A percentile compares a stretch with the other conserved stretches of the same genome.
Evolutionary conservation across 2,888 invertebrate genomes (phyloP).

Genomic region (Melanophora roralis): DNA sequence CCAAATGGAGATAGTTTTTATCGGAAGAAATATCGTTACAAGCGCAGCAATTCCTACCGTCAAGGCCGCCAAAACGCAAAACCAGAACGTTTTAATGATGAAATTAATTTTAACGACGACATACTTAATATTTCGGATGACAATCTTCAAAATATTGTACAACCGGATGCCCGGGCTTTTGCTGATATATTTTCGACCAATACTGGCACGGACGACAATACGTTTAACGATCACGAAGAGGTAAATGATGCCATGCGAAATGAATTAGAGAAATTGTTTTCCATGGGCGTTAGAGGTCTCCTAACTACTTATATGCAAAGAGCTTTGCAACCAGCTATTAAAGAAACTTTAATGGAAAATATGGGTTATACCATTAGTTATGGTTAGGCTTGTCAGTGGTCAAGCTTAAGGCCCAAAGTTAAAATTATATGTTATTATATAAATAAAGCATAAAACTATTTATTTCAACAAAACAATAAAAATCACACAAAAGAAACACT

Average conservation of each 20-base stretch:
- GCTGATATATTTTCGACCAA: slow-evolving; percentile 70
- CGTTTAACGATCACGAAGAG: slow-evolving; percentile 76
- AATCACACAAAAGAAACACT: neutral
- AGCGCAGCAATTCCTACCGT: slow-evolving; percentile 59
- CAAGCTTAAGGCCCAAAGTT: neutral
- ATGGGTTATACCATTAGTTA: slow-evolving; percentile 93
- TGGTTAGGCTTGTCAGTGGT: slow-evolving; percentile 78
- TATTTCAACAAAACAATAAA: slow-evolving; percentile 24
- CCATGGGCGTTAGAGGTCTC: slow-evolving; percentile 88
- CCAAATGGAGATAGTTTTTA: slow-evolving; percentile 67
- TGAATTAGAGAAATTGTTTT: slow-evolving; percentile 91
- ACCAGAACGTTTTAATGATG: slow-evolving; percentile 61
- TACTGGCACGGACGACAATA: slow-evolving; percentile 34
- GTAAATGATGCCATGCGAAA: slow-evolving; percentile 83
- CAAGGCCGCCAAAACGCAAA: neutral
- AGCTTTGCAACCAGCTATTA: slow-evolving; percentile 89
- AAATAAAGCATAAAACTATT: slow-evolving; percentile 31
- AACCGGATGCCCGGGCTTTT: slow-evolving; percentile 74
- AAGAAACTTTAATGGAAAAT: slow-evolving; percentile 90
- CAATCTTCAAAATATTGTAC: slow-evolving; percentile 70
- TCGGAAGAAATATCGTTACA: slow-evolving; percentile 64
- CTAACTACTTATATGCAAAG: slow-evolving; percentile 90
- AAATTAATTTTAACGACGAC: slow-evolving; percentile 72
- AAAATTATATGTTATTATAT: slow-evolving; percentile 25
- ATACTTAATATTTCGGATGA: slow-evolving; percentile 71